Evolutionary conservation across 2,113 vertebrate species (phyloP).

Genomic region (Oxyura jamaicensis): DNA sequence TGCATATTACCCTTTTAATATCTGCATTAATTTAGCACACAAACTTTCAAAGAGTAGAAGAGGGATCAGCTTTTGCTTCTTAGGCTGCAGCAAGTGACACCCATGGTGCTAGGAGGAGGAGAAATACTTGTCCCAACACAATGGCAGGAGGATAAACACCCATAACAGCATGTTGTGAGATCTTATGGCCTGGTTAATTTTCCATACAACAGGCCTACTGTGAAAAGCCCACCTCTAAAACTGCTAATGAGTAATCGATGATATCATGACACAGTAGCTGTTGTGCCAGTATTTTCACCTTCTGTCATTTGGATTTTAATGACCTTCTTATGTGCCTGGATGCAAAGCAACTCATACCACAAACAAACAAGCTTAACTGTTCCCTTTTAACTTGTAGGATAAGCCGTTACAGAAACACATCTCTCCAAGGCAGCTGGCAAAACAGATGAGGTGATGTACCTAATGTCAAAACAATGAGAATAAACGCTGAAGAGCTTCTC

Average conservation of each 20-base stretch:
- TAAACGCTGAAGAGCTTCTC: background rate
- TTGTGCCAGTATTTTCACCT: background rate
- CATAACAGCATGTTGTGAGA: background rate
- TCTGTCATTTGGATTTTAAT: background rate
- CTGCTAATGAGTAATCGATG: background rate
- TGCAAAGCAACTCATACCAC: background rate
- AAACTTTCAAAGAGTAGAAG: constrained; percentile 46
- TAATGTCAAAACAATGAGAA: background rate
- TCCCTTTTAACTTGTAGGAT: background rate
- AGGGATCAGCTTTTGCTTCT: constrained; percentile 14
- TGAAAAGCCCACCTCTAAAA: background rate
- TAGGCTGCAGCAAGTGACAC: background rate
- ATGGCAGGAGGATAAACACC: background rate
- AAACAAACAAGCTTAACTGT: background rate
- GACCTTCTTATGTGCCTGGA: background rate
- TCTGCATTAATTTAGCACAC: constrained; percentile 27
- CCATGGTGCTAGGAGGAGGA: background rate
- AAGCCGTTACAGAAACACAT: background rate
- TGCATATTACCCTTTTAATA: constrained; percentile 13
- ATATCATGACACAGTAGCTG: background rate
- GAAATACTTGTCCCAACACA: background rate
- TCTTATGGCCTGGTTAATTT: background rate
- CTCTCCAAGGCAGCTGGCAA: background rate
- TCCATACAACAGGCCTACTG: background rate
- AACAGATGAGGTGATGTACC: background rate